A percentile compares a stretch with the other conserved stretches of the same genome.
These are phyloP conservation scores for Macrobrachium nipponense DNA, from an alignment of 1,140 invertebrate species.

Conservation along the genomic window DNA sequence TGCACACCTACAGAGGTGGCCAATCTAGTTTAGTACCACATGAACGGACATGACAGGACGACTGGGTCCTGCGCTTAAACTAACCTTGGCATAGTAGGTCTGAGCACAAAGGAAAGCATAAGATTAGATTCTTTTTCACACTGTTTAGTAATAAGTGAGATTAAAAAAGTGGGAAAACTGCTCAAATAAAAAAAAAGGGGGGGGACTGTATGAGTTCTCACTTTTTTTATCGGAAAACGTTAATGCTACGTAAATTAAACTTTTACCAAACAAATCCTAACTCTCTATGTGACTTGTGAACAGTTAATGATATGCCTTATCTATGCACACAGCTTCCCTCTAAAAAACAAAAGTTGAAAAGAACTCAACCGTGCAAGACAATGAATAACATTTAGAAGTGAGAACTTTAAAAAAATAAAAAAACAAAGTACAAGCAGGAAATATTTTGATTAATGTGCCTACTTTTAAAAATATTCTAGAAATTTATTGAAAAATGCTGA, in stretches of 20 bases:
- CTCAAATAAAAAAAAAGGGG: too few relatives aligned
- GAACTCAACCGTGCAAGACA: slow-evolving; percentile 37
- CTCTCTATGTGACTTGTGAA: not conserved
- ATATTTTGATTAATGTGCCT: not conserved
- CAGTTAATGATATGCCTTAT: slow-evolving; percentile 28
- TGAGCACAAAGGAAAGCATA: slow-evolving; percentile 26
- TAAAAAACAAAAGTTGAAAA: slow-evolving; percentile 17
- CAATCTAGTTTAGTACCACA: slow-evolving; percentile 32
- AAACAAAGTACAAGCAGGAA: not conserved
- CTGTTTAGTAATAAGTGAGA: too few relatives aligned
- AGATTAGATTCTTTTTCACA: slow-evolving; percentile 17
- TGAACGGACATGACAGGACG: slow-evolving; percentile 19
- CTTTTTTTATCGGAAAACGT: too few relatives aligned
- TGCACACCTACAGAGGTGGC: slow-evolving; percentile 34
- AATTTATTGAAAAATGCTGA: too few relatives aligned
- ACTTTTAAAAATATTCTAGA: too few relatives aligned
- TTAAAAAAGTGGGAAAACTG: too few relatives aligned
- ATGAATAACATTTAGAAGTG: slow-evolving; percentile 15
- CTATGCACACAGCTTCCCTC: slow-evolving; percentile 50
- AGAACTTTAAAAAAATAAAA: not conserved
- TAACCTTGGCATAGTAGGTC: slow-evolving; percentile 63
- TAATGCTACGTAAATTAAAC: too few relatives aligned
- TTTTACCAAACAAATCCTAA: too few relatives aligned
- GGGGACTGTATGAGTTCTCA: too few relatives aligned
- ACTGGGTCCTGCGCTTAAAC: slow-evolving; percentile 9